Percentiles rank a stretch among this genome's conserved stretches.
Conservation (phyloP, 2,113 vertebrate genomes). For the Neodontobutis hainanensis region DNA sequence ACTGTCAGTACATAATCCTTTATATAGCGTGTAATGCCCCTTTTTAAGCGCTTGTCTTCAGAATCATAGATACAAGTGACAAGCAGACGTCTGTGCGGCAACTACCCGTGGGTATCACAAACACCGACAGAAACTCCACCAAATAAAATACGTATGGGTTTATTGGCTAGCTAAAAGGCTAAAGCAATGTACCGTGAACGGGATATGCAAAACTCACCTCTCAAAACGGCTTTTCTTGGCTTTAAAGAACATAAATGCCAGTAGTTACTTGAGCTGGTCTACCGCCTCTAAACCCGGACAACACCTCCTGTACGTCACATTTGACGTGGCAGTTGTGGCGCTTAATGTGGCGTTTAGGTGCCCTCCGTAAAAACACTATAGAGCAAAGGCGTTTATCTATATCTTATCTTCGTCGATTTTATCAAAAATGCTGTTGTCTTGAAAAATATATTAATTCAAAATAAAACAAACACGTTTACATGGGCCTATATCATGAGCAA, state of each 20-base stretch:
- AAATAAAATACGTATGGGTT: background rate
- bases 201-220: conserved; percentile 43
- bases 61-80: background rate
- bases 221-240: background rate
- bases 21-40: background rate
- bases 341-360: conserved; percentile 29
- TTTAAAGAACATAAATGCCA: conserved; percentile 32
- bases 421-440: too few species aligned
- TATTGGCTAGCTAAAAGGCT: background rate
- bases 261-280: background rate
- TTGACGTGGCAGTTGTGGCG: conserved; percentile 63
- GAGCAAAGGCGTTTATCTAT: too few species aligned
- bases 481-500: too few species aligned
- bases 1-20: background rate
- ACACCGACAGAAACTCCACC: background rate
- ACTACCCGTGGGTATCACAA: background rate
- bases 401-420: too few species aligned
- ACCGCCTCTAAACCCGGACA: conserved; percentile 30
- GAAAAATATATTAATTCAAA: too few species aligned
- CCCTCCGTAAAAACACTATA: conserved; percentile 23
- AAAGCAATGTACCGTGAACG: background rate
- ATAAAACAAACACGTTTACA: too few species aligned
- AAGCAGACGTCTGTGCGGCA: background rate
- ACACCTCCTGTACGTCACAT: conserved; percentile 64
- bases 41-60: background rate